phyloP scores from a whole-genome alignment of 2,113 vertebrate genomes.

The Antechinus stuartii region DNA sequence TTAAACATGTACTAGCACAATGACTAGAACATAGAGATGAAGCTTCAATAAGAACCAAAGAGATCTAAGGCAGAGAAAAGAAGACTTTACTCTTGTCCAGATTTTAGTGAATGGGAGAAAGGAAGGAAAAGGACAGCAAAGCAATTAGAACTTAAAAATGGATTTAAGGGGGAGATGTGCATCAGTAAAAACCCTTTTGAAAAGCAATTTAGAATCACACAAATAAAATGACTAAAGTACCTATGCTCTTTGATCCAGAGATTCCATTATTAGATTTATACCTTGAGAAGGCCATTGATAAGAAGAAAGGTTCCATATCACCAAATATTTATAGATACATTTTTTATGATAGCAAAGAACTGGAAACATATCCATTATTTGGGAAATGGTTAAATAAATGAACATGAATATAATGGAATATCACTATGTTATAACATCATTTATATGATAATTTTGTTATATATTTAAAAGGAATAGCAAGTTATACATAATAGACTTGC shows the following conservation, averaged over 20 bases:
- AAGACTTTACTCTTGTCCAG: neutral
- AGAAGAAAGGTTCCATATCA: neutral
- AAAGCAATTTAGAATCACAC: neutral
- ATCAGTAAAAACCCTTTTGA: neutral
- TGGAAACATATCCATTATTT: neutral
- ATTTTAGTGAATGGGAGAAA: neutral
- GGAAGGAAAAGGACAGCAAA: neutral
- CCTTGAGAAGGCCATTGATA: neutral
- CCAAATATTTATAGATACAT: neutral
- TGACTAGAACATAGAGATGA: neutral
- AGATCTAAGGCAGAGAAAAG: neutral
- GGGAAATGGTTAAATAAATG: neutral
- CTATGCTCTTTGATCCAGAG: neutral
- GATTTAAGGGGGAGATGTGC: neutral
- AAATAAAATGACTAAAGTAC: neutral
- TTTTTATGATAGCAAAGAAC: neutral
- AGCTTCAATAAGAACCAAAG: neutral
- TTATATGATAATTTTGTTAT: neutral
- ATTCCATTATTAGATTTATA: neutral
- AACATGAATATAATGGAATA: neutral
- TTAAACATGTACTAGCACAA: neutral
- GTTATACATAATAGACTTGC: neutral
- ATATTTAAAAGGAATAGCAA: neutral
- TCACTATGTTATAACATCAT: neutral
- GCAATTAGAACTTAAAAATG: neutral